These are phyloP conservation scores for Ctenicera cuprea DNA, from an alignment of 2,888 invertebrate species.

Conservation along the genomic window DNA sequence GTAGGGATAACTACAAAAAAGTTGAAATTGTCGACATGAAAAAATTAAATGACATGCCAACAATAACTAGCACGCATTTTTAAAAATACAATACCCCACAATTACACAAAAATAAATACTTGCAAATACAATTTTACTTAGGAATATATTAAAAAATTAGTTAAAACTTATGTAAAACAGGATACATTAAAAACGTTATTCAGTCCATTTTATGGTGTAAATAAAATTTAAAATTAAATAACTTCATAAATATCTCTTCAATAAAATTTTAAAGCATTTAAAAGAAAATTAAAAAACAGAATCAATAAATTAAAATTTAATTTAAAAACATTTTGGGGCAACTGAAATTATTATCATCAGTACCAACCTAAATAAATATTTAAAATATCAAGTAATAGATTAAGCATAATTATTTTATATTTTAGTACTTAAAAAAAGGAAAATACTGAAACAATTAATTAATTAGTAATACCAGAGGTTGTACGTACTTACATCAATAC, in stretches of 20 bases:
- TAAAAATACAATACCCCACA: no score
- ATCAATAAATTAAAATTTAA: slow-evolving; percentile 27
- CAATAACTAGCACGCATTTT: no score
- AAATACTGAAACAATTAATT: slow-evolving; percentile 20
- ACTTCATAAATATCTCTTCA: slow-evolving; percentile 26
- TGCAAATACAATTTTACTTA: not conserved
- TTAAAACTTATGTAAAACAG: not conserved
- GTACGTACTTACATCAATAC: slow-evolving; percentile 29
- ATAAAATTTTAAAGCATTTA: not conserved
- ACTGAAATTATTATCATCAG: not conserved
- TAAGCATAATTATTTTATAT: not conserved
- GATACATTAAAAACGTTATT: slow-evolving; percentile 4
- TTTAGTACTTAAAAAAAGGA: not conserved
- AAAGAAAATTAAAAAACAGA: slow-evolving; percentile 11
- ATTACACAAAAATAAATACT: not conserved
- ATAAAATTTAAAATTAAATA: slow-evolving; percentile 35
- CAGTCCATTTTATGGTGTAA: slow-evolving; percentile 15
- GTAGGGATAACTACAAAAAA: no score
- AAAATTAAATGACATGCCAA: no score
- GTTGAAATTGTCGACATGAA: no score
- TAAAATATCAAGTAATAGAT: not conserved
- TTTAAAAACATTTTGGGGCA: not conserved
- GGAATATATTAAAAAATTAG: not conserved
- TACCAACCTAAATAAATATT: not conserved
- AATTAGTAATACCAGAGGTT: slow-evolving; percentile 17